Conservation (phyloP, 2,113 vertebrate genomes). For the Clarias batrachus region DNA sequence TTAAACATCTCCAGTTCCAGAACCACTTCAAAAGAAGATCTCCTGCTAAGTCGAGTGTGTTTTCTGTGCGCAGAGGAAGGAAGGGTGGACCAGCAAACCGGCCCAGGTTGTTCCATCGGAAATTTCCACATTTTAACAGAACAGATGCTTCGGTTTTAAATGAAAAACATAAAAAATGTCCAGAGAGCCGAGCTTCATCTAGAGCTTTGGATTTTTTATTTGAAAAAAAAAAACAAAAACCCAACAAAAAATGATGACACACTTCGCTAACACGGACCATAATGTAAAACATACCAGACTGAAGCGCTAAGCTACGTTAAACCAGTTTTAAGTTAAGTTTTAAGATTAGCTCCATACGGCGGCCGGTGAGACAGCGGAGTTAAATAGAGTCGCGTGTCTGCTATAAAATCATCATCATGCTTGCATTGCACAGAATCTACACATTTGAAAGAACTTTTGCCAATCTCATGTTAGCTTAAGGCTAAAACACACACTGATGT, state of each 20-base stretch:
- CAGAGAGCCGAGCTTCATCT: neutral
- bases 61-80: slow-evolving; percentile 6
- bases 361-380: no score
- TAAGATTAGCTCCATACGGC: no score
- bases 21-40: slow-evolving; percentile 21
- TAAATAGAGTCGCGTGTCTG: no score
- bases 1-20: slow-evolving; percentile 13
- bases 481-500: no score
- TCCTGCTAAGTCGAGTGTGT: slow-evolving; percentile 19
- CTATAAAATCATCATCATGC: neutral
- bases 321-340: no score
- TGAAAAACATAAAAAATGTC: neutral
- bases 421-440: no score
- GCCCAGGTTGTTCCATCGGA: slow-evolving; percentile 11
- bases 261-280: no score
- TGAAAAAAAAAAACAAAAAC: no score
- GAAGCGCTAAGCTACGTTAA: no score
- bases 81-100: slow-evolving; percentile 27
- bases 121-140: slow-evolving; percentile 2
- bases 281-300: no score
- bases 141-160: neutral
- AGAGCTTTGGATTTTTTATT: neutral
- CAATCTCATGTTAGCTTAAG: neutral
- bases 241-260: no score
- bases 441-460: neutral